Evolutionary conservation across 2,797 vertebrate species (phyloP).

Genomic region (Mormyrops boulengeri): DNA sequence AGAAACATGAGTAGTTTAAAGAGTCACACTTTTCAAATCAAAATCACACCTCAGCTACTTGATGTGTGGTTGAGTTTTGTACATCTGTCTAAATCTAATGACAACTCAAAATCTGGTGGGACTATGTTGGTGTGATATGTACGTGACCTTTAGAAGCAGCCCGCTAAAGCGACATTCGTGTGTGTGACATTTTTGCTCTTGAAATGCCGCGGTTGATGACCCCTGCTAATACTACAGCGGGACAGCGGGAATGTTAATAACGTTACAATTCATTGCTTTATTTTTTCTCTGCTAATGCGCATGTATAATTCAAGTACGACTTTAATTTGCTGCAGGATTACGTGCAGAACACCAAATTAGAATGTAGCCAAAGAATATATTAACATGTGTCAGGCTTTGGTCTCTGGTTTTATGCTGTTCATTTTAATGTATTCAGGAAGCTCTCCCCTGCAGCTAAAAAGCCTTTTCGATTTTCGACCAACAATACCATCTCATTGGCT

Average conservation of each 20-base stretch:
- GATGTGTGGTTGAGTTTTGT: background rate
- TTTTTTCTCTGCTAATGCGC: slow-evolving; percentile 58
- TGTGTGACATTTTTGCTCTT: slow-evolving; percentile 61
- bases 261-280: slow-evolving; percentile 60
- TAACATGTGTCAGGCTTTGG: slow-evolving; percentile 75
- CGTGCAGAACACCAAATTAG: slow-evolving; percentile 69
- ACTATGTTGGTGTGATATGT: slow-evolving; percentile 53
- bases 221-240: slow-evolving; percentile 65
- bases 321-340: slow-evolving; percentile 67
- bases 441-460: slow-evolving; percentile 62
- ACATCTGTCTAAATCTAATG: slow-evolving; percentile 18
- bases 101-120: slow-evolving; percentile 37
- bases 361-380: slow-evolving; percentile 72
- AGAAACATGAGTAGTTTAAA: background rate
- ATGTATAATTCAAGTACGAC: slow-evolving; percentile 71
- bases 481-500: slow-evolving; percentile 64
- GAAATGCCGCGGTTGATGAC: slow-evolving; percentile 61
- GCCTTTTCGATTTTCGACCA: slow-evolving; percentile 54
- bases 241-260: slow-evolving; percentile 67
- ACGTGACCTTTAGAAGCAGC: slow-evolving; percentile 64
- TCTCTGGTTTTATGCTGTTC: slow-evolving; percentile 62
- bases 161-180: slow-evolving; percentile 59
- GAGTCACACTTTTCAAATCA: background rate
- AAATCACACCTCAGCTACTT: background rate
- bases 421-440: slow-evolving; percentile 67